phyloP scores from a whole-genome alignment of 2,797 vertebrate genomes.

The Psittacula derbiana region DNA sequence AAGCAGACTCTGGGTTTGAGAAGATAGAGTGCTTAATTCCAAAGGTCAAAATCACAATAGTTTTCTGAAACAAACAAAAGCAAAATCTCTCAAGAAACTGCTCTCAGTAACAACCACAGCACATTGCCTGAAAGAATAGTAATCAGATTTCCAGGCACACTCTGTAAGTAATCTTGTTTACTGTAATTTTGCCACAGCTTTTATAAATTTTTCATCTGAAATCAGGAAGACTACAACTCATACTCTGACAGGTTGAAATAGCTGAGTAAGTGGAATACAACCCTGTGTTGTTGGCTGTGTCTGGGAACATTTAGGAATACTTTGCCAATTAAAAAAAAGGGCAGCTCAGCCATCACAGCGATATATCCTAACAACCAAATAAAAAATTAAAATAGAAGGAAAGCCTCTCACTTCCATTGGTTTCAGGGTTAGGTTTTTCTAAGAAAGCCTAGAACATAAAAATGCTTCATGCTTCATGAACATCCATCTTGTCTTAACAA shows the following conservation, averaged over 20 bases:
- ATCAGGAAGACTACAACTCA: constrained; percentile 8
- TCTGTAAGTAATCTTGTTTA: constrained; percentile 43
- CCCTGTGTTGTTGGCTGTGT: background rate
- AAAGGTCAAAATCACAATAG: constrained; percentile 21
- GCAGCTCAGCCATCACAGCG: background rate
- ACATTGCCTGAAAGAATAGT: constrained; percentile 11
- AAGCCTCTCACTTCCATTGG: background rate
- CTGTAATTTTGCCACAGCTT: constrained; percentile 60
- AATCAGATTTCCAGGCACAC: constrained; percentile 43
- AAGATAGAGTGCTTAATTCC: background rate
- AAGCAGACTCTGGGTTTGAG: background rate
- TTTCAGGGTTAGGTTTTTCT: background rate
- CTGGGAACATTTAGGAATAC: background rate
- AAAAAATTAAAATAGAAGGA: background rate
- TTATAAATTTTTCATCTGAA: constrained; percentile 57
- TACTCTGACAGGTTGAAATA: constrained; percentile 47
- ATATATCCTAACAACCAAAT: background rate
- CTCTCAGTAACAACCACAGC: background rate
- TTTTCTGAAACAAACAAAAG: constrained; percentile 24
- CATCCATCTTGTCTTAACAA: background rate
- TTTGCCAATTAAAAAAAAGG: background rate
- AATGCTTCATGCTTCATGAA: background rate
- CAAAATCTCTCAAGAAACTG: constrained; percentile 5
- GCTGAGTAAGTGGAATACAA: constrained; percentile 27
- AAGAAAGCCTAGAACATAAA: background rate